These are phyloP conservation scores for Drosophila neoperkinsi DNA, from an alignment of 2,888 invertebrate genomes.

Conservation along the genomic window DNA sequence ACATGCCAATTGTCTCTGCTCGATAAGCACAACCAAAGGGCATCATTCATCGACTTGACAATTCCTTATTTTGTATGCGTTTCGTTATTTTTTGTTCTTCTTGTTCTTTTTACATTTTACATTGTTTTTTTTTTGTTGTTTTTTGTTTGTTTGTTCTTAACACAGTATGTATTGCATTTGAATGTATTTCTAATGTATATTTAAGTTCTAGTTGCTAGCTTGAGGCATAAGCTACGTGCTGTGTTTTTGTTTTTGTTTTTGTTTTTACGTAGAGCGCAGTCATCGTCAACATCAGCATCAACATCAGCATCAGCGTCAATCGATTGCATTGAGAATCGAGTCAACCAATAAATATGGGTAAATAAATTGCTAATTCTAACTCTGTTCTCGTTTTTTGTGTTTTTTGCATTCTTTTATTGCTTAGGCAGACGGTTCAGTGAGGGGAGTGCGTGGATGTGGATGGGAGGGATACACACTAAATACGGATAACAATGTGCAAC, in stretches of 20 bases:
- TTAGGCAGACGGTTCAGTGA: slow-evolving; percentile 56
- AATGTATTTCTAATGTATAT: slow-evolving; percentile 10
- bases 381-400: slow-evolving; percentile 19
- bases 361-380: slow-evolving; percentile 20
- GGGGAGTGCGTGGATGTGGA: neutral
- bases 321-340: slow-evolving; percentile 6
- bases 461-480: slow-evolving; percentile 41
- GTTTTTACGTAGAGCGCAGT: neutral
- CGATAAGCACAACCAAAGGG: slow-evolving; percentile 32
- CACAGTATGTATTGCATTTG: slow-evolving; percentile 14
- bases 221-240: slow-evolving; percentile 15
- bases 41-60: slow-evolving; percentile 11
- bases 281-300: neutral
- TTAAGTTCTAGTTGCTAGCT: slow-evolving; percentile 23
- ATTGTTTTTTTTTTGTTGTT: slow-evolving; percentile 12
- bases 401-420: slow-evolving; percentile 46
- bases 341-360: slow-evolving; percentile 14
- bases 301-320: neutral
- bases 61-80: slow-evolving; percentile 21
- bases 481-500: slow-evolving; percentile 49
- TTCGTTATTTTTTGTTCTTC: slow-evolving; percentile 14
- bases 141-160: slow-evolving; percentile 5
- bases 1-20: slow-evolving; percentile 39
- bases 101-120: slow-evolving; percentile 14
- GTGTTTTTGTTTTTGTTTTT: neutral